Evolutionary conservation across 2,888 invertebrate genomes (phyloP).

Genomic region (Drosophila mayaguana): DNA sequence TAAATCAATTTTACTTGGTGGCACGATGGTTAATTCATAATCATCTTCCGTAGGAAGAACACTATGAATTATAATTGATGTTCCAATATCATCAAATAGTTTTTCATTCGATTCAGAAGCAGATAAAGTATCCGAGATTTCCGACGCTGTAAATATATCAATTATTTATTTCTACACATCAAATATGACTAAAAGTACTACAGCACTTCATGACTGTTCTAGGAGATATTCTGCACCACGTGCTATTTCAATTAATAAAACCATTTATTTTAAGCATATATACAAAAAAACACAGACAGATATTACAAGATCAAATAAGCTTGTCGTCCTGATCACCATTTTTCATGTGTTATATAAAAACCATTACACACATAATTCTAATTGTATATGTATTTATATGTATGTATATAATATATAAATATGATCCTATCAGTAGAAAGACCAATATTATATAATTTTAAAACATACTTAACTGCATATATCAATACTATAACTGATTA

Average conservation of each 20-base stretch:
- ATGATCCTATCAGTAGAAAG: too few relatives aligned
- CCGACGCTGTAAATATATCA: slow-evolving; percentile 4
- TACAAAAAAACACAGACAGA: too few relatives aligned
- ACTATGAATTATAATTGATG: slow-evolving; percentile 32
- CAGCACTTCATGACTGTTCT: background rate
- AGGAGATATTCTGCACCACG: background rate
- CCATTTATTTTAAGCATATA: too few relatives aligned
- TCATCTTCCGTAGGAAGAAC: slow-evolving; percentile 35
- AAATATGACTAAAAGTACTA: background rate
- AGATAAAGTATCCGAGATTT: background rate
- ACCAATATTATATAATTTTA: background rate
- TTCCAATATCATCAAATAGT: slow-evolving; percentile 4
- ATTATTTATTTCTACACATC: background rate
- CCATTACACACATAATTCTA: too few relatives aligned
- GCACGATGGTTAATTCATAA: slow-evolving; percentile 15
- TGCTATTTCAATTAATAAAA: too few relatives aligned
- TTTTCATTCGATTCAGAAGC: background rate
- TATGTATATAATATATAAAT: too few relatives aligned
- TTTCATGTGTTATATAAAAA: too few relatives aligned
- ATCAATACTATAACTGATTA: background rate
- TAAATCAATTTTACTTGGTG: background rate
- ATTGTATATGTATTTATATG: too few relatives aligned
- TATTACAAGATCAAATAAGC: too few relatives aligned
- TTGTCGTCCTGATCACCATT: too few relatives aligned
- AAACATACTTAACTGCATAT: background rate